These are phyloP conservation scores for Oreochromis aureus DNA, from an alignment of 2,113 vertebrate species.

Conservation along the genomic window DNA sequence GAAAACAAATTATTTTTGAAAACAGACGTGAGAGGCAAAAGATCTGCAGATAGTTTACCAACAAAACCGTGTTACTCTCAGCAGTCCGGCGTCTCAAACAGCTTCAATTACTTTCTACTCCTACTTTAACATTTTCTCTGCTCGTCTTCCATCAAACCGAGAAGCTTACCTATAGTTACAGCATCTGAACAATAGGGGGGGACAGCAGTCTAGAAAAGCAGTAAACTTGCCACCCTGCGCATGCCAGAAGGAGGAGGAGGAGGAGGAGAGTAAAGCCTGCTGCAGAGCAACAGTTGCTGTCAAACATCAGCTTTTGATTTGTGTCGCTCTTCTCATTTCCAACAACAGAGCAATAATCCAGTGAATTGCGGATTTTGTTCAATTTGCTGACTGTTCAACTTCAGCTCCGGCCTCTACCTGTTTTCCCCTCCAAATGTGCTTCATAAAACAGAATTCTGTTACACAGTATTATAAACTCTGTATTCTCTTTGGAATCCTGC, in stretches of 20 bases:
- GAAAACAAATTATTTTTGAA: neutral
- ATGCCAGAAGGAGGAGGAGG: neutral
- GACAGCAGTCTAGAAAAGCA: slow-evolving; percentile 78
- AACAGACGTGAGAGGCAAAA: neutral
- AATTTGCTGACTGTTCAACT: slow-evolving; percentile 17
- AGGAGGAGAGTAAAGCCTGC: neutral
- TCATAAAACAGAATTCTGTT: neutral
- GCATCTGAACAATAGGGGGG: slow-evolving; percentile 72
- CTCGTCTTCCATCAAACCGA: neutral
- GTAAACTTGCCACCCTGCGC: neutral
- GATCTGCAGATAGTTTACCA: neutral
- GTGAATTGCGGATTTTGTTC: slow-evolving; percentile 13
- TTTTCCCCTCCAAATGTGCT: neutral
- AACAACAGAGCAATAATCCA: slow-evolving; percentile 14
- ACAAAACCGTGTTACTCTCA: neutral
- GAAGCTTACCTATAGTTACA: neutral
- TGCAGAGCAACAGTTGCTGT: slow-evolving; percentile 42
- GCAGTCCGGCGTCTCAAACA: neutral
- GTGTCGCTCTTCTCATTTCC: slow-evolving; percentile 32
- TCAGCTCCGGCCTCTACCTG: neutral
- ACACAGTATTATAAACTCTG: neutral
- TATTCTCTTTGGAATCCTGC: neutral
- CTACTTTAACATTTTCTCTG: neutral
- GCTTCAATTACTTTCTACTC: neutral
- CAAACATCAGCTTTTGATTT: slow-evolving; percentile 49